A percentile compares a stretch with the other conserved stretches of the same genome.
phyloP scores from a whole-genome alignment of 2,113 vertebrate genomes.

The Romanogobio albipinnatus region DNA sequence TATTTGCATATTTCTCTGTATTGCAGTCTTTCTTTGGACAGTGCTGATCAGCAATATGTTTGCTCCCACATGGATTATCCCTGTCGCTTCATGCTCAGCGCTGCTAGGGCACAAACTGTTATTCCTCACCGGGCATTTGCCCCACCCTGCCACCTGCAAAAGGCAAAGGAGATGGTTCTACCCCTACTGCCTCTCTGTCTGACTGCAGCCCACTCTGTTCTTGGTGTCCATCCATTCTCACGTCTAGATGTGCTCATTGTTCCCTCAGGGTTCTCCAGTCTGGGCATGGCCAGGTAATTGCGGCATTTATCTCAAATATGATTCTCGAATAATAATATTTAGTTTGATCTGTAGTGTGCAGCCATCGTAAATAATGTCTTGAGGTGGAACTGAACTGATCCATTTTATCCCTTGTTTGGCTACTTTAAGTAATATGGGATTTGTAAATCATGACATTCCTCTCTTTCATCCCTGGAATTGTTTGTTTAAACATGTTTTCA shows the following conservation, averaged over 20 bases:
- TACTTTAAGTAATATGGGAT: background rate
- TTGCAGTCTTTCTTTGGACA: constrained; percentile 24
- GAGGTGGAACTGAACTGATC: background rate
- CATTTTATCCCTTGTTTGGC: background rate
- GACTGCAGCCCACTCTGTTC: constrained; percentile 80
- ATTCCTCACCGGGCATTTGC: constrained; percentile 90
- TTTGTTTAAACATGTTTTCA: background rate
- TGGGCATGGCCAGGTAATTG: constrained; percentile 97
- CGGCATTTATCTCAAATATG: constrained; percentile 3
- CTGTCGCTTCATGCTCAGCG: constrained; percentile 83
- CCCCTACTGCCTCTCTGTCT: constrained; percentile 83
- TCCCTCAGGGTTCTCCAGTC: constrained; percentile 91
- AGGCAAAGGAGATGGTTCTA: constrained; percentile 77
- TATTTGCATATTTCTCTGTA: background rate
- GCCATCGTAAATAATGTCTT: background rate
- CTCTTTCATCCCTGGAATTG: background rate
- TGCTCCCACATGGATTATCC: constrained; percentile 89
- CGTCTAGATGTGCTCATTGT: constrained; percentile 92
- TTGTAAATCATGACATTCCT: background rate
- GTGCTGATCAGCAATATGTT: constrained; percentile 57
- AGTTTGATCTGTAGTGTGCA: background rate
- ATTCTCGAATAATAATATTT: background rate
- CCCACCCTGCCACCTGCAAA: constrained; percentile 75
- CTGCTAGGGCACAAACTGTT: constrained; percentile 75
- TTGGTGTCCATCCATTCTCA: constrained; percentile 93